Percentiles rank a stretch among this genome's conserved stretches.
Conservation (phyloP, 2,797 vertebrate genomes). For the Trachurus trachurus region DNA sequence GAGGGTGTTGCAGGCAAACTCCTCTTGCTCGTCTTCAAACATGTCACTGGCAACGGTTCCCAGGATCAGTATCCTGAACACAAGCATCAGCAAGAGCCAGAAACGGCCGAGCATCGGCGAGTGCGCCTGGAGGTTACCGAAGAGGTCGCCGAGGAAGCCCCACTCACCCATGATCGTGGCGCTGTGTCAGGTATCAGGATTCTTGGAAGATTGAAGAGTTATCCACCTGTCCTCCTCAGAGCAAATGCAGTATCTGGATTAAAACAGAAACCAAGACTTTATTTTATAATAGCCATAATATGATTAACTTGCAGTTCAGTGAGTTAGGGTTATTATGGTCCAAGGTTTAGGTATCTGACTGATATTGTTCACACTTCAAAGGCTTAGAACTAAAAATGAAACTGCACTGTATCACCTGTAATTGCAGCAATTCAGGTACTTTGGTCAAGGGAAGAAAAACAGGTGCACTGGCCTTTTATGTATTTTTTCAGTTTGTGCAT, state of each 20-base stretch:
- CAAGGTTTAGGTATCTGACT: not conserved
- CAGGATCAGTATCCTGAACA: slow-evolving; percentile 93
- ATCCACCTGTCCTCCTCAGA: not conserved
- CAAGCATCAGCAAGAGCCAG: slow-evolving; percentile 94
- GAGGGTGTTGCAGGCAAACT: slow-evolving; percentile 94
- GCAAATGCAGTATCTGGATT: not conserved
- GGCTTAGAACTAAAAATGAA: slow-evolving; percentile 43
- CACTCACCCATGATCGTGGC: slow-evolving; percentile 90
- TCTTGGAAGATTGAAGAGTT: not conserved
- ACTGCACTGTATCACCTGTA: not conserved
- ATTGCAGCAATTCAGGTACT: not conserved
- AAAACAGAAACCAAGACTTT: slow-evolving; percentile 20
- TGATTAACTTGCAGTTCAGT: slow-evolving; percentile 1
- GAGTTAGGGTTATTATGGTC: not conserved
- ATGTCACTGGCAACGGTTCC: slow-evolving; percentile 93
- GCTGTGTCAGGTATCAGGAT: not conserved
- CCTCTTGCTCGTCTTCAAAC: slow-evolving; percentile 93
- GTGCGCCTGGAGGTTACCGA: slow-evolving; percentile 89
- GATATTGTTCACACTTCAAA: not conserved
- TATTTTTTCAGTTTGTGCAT: too few species aligned
- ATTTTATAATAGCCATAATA: not conserved
- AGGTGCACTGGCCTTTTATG: not conserved
- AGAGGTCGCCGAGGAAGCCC: slow-evolving; percentile 88
- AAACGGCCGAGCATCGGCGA: slow-evolving; percentile 94
- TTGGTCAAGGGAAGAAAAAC: not conserved